phyloP scores from a whole-genome alignment of 2,888 invertebrate species.

The Merodon equestris region DNA sequence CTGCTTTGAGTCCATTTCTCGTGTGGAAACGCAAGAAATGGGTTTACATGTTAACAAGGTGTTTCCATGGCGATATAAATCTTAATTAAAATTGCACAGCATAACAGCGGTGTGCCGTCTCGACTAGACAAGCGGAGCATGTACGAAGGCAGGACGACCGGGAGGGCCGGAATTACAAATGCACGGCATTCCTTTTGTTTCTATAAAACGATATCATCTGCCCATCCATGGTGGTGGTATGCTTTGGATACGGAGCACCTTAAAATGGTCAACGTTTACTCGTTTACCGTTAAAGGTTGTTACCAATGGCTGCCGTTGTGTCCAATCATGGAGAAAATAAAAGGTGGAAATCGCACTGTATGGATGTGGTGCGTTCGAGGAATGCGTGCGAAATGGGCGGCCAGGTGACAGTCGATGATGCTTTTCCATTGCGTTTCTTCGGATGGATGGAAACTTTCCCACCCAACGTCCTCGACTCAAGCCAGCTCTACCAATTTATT shows the following conservation, averaged over 20 bases:
- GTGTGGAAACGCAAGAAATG: slow-evolving; percentile 66
- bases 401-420: slow-evolving; percentile 15
- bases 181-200: slow-evolving; percentile 67
- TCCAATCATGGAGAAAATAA: slow-evolving; percentile 63
- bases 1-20: slow-evolving; percentile 40
- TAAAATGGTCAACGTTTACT: slow-evolving; percentile 62
- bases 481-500: slow-evolving; percentile 45
- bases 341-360: slow-evolving; percentile 28
- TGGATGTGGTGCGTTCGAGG: slow-evolving; percentile 39
- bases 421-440: slow-evolving; percentile 12
- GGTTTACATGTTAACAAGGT: slow-evolving; percentile 71
- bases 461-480: not conserved
- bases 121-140: slow-evolving; percentile 17
- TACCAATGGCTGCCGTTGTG: slow-evolving; percentile 38
- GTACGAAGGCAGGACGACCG: slow-evolving; percentile 1
- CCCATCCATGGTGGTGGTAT: slow-evolving; percentile 38
- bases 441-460: slow-evolving; percentile 29
- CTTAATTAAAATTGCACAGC: slow-evolving; percentile 71
- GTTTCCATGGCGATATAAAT: slow-evolving; percentile 71
- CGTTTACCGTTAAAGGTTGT: slow-evolving; percentile 65
- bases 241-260: slow-evolving; percentile 44
- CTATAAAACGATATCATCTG: slow-evolving; percentile 51
- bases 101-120: slow-evolving; percentile 39
- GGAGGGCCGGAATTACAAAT: slow-evolving; percentile 58
- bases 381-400: slow-evolving; percentile 28